These are phyloP conservation scores for Siniperca chuatsi DNA, from an alignment of 2,113 vertebrate species.

Conservation along the genomic window DNA sequence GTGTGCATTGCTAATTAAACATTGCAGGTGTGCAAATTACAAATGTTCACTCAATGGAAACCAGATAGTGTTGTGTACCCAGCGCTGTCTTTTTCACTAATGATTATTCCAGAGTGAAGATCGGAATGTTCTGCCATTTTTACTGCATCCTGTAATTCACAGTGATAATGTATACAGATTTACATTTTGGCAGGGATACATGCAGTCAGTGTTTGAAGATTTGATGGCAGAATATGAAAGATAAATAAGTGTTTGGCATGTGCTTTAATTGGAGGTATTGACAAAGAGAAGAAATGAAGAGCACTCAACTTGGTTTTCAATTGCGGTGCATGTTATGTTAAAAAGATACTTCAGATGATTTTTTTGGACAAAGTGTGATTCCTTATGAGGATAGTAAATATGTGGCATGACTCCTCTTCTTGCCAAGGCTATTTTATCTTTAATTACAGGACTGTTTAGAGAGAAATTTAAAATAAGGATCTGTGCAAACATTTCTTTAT, in stretches of 20 bases:
- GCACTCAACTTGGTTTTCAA: neutral
- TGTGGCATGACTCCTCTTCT: neutral
- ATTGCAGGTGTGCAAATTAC: slow-evolving; percentile 75
- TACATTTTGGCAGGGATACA: neutral
- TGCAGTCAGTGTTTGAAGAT: slow-evolving; percentile 24
- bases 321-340: neutral
- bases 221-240: slow-evolving; percentile 19
- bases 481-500: neutral
- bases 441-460: slow-evolving; percentile 1
- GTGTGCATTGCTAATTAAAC: slow-evolving; percentile 72
- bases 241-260: neutral
- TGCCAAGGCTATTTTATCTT: neutral
- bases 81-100: slow-evolving; percentile 46
- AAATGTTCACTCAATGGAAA: slow-evolving; percentile 68
- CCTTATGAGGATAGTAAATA: neutral
- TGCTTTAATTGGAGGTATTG: neutral
- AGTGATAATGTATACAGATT: slow-evolving; percentile 8
- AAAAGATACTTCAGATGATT: neutral
- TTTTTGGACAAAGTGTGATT: neutral
- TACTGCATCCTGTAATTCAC: slow-evolving; percentile 8
- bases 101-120: slow-evolving; percentile 48
- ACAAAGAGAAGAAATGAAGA: slow-evolving; percentile 22
- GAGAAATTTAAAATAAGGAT: slow-evolving; percentile 1
- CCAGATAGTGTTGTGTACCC: slow-evolving; percentile 51
- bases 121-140: slow-evolving; percentile 31